Evolutionary conservation across 2,888 invertebrate genomes (phyloP), one percentile per base, ranked within the genome.

Genomic region (Drosophila helvetica): DNA sequence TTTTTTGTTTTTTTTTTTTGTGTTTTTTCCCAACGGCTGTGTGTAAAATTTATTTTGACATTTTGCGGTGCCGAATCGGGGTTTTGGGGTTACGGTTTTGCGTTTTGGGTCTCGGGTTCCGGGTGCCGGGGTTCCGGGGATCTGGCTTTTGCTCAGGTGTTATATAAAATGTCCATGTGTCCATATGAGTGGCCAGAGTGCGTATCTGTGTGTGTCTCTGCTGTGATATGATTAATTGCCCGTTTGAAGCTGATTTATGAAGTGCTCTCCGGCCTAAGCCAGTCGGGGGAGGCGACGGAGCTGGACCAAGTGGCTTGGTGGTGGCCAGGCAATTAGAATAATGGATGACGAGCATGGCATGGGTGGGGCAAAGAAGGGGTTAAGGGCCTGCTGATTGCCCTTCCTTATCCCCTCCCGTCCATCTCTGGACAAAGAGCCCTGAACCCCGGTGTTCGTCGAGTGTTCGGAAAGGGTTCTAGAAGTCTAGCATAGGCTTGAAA

Each of bases 221-320:
- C 52, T 52, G 52, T 60, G 58, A 52, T 76, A 82, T 82, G 82
- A 82, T 87, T 82, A 79, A 82, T 87, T 66, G 86, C 47, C 43
- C 62, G 69, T 58, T 66, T 64, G 58, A 71, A 75, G 75, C 50
- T 87, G 88, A 82, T 82, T 87, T 82, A 82, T 87, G 60, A 66
- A 68, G 77, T 62, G 54, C 51, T 46, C 46, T 30, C 56, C 43
- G 59, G 42, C 42, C 46, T 70, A 72, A 72, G 70, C 70, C 70
- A 70, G 70, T 72, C 45, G 64, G 38, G 42, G 51, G 47, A 12
- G 33, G 12, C 4, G 4, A 4, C 10, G 10, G 48, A n/a, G 67
- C 55, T 67, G 65, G 48, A 56, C 65, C 68, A 66, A 67, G 68
- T 22, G 22, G 22, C 4, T 4, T 22, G 3, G 4, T 33, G 45